Percentiles rank a stretch among this genome's conserved stretches.
phyloP scores from a whole-genome alignment of 2,113 vertebrate species.

The Bubo blakistoni region DNA sequence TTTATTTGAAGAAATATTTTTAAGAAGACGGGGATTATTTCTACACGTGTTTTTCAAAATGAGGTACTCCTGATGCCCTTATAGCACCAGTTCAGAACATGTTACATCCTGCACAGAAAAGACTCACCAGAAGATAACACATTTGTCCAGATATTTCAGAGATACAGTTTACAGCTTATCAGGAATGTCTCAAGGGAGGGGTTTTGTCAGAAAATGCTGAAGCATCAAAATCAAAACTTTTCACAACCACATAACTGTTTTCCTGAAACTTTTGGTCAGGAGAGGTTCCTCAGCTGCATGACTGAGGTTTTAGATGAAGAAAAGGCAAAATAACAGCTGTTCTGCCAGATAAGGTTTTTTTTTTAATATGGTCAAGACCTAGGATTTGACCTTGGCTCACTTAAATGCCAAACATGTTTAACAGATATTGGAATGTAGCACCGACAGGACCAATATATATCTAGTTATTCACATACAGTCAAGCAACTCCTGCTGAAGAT shows the following conservation, averaged over 20 bases:
- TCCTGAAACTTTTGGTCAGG: background rate
- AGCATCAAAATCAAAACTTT: background rate
- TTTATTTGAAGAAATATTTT: background rate
- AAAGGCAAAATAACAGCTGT: background rate
- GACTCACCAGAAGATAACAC: background rate
- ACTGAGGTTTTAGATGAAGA: background rate
- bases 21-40: background rate
- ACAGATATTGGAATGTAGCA: background rate
- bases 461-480: background rate
- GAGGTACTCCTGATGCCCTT: background rate
- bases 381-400: background rate
- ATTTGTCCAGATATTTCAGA: background rate
- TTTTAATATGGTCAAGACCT: background rate
- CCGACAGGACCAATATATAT: accelerated
- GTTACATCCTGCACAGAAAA: background rate
- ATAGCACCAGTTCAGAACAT: background rate
- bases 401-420: background rate
- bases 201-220: background rate
- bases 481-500: background rate
- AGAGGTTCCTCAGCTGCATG: background rate
- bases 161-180: background rate
- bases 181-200: background rate
- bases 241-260: background rate
- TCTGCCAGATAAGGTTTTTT: background rate
- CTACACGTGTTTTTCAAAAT: background rate